Conservation (phyloP, 2,797 vertebrate genomes). For the Gymnoscopelus microlampas region DNA sequence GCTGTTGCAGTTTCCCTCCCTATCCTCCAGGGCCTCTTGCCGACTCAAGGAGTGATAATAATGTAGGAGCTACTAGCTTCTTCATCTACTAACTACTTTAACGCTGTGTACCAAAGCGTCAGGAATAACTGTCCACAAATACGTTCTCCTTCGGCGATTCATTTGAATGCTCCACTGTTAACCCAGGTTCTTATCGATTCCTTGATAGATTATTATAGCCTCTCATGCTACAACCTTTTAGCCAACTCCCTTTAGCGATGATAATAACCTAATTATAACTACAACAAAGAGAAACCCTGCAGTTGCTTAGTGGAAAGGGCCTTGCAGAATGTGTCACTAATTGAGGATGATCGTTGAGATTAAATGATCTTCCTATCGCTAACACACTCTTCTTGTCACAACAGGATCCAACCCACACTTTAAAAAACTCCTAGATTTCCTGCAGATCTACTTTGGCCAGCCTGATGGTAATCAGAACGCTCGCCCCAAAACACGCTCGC, state of each 20-base stretch:
- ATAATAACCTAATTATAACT: conserved; percentile 1
- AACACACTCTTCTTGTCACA: not conserved
- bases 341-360: too few species aligned
- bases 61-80: not conserved
- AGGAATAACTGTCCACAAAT: not conserved
- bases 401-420: conserved; percentile 1
- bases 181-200: not conserved
- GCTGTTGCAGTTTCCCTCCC: conserved; percentile 21
- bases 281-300: not conserved
- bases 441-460: conserved; percentile 29
- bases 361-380: not conserved
- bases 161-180: not conserved
- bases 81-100: not conserved
- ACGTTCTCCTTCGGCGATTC: not conserved
- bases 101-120: not conserved
- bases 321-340: not conserved
- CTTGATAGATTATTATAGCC: not conserved
- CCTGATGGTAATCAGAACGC: conserved; percentile 38
- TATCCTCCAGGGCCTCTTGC: conserved; percentile 32
- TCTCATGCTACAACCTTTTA: not conserved
- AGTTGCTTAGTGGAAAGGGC: not conserved
- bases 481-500: too few species aligned
- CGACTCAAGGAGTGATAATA: conserved; percentile 10
- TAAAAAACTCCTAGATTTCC: conserved; percentile 24
- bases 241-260: not conserved